Base-by-base conservation (phyloP, 2,888 invertebrate genomes). In the Cataglyphis cursor region DNA sequence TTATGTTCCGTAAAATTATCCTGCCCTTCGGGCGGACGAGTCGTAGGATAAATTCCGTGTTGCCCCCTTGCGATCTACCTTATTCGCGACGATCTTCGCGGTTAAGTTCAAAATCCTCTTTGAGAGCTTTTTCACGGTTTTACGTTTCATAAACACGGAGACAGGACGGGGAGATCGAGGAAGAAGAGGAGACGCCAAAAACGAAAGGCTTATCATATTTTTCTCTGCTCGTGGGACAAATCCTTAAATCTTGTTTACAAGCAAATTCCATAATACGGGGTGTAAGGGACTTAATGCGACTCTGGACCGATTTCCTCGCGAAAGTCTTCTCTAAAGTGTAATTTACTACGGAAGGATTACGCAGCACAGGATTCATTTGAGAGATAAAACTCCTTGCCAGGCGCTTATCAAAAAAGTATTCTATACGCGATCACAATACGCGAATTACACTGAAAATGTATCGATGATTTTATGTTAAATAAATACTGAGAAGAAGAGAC, bases 121-220 rank as follows among this genome's bases (percentile, higher is more conserved):
- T 94, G 92, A 92, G 82, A 93, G 91, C 92, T 93, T 94, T 94
- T 94, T 94, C 94, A 94, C 94, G 93, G 94, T 94, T 95, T 95
- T 93, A 93, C 91, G 92, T 95, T 94, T 94, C 94, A 94, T 94
- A 94, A 94, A 94, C 94, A 94, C 85, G 86, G 73, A 76, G 82
- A 62, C 48, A 80, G 35, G 59, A 64, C 51, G 57, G 66, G 51
- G 28, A 51, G 51, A 48, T 38, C 31, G 74, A 35, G 66, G 41
- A 41, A 64, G 66, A 35, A 65, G 76, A 81, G 64, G 61, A 72
- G 84, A 83, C 57, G 57, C 66, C 80, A 84, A 85, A 81, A 84
- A 86, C 86, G 83, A 90, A 89, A 81, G 89, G 92, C 90, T 93
- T 94, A 92, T 90, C 87, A 90, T 90, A 91, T 92, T 91, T 91